Conservation (phyloP, 2,888 invertebrate genomes). For the Micropterix aruncella region DNA sequence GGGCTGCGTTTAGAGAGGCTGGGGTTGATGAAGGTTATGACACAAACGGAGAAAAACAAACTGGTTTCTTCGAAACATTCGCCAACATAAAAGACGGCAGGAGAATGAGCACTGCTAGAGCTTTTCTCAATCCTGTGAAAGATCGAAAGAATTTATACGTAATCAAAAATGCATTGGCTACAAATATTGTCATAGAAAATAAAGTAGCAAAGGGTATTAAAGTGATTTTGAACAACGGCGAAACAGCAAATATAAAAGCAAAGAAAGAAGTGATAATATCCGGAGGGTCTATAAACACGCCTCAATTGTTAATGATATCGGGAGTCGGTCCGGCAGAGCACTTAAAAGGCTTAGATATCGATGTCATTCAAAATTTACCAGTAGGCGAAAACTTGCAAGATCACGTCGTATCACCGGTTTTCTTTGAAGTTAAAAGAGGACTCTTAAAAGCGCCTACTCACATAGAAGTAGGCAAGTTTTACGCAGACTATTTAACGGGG, state of each 20-base stretch:
- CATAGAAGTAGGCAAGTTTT: background rate
- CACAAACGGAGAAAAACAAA: constrained; percentile 23
- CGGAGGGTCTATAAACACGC: constrained; percentile 50
- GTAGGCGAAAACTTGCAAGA: constrained; percentile 44
- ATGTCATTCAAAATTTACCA: constrained; percentile 26
- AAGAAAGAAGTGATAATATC: constrained; percentile 48
- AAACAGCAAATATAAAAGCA: constrained; percentile 21
- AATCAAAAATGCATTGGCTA: constrained; percentile 39
- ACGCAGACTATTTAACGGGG: background rate
- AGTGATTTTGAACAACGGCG: constrained; percentile 15
- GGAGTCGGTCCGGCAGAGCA: constrained; percentile 43
- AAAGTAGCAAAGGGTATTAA: constrained; percentile 27
- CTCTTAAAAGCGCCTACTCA: background rate
- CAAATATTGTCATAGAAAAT: constrained; percentile 34
- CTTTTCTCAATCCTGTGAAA: constrained; percentile 21
- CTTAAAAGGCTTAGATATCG: constrained; percentile 26
- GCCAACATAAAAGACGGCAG: constrained; percentile 28
- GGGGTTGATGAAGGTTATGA: constrained; percentile 22
- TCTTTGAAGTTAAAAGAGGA: constrained; percentile 12
- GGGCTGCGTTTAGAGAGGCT: constrained; percentile 28
- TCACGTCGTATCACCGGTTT: constrained; percentile 14
- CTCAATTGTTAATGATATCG: constrained; percentile 54
- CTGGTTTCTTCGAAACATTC: constrained; percentile 33
- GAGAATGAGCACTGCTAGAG: constrained; percentile 24
- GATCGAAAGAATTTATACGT: constrained; percentile 42